phyloP scores from a whole-genome alignment of 2,888 invertebrate species.

The Drosophila peninsularis region DNA sequence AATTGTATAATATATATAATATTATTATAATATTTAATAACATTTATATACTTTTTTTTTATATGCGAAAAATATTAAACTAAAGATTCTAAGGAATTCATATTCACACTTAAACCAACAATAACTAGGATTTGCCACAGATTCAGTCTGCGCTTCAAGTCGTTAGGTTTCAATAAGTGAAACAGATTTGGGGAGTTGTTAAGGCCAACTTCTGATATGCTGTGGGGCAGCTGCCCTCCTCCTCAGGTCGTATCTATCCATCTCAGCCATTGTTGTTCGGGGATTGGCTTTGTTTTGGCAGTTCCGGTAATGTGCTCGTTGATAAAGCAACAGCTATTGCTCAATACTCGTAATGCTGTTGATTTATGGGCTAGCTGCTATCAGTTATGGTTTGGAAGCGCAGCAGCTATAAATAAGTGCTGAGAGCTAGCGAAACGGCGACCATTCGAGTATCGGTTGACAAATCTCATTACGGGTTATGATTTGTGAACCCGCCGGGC shows the following conservation, averaged over 20 bases:
- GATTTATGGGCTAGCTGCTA: slow-evolving; percentile 65
- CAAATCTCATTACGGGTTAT: slow-evolving; percentile 71
- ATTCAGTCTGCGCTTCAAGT: background rate
- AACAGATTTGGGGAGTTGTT: background rate
- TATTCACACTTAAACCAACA: too few relatives aligned
- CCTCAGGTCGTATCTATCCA: background rate
- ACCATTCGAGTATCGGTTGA: slow-evolving; percentile 52
- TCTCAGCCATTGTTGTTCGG: slow-evolving; percentile 13
- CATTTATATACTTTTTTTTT: too few relatives aligned
- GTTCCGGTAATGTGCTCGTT: slow-evolving; percentile 46
- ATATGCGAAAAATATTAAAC: too few relatives aligned
- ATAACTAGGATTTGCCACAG: background rate
- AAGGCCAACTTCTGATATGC: background rate
- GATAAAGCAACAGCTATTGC: slow-evolving; percentile 65
- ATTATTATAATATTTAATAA: too few relatives aligned
- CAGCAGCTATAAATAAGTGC: slow-evolving; percentile 67
- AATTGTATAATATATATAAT: too few relatives aligned
- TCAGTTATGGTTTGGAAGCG: slow-evolving; percentile 33
- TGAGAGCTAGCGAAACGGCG: slow-evolving; percentile 19
- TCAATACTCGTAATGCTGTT: slow-evolving; percentile 61
- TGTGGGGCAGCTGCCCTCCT: slow-evolving; percentile 1
- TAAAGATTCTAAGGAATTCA: background rate
- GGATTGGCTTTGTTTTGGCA: slow-evolving; percentile 18
- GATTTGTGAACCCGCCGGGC: slow-evolving; percentile 47
- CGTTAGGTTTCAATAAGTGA: background rate